A percentile compares a stretch with the other conserved stretches of the same genome.
Evolutionary conservation across 2,113 vertebrate species (phyloP).

Genomic region (Polyodon spathula): DNA sequence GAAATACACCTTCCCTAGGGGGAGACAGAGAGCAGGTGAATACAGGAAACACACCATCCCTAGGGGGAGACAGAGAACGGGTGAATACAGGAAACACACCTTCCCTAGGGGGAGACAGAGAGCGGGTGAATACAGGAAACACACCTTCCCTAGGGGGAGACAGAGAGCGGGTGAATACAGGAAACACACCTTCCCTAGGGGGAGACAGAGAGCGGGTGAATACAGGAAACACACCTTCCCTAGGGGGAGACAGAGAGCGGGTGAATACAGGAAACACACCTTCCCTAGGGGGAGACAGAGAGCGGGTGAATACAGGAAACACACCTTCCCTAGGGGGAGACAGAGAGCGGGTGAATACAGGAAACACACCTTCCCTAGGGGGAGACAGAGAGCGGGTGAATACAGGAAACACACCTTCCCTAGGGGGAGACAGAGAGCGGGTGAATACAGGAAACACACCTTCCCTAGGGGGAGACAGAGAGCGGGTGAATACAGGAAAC

Average conservation of each 20-base stretch:
- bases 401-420: conserved; percentile 74
- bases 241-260: conserved; percentile 27
- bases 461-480: conserved; percentile 45
- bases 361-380: conserved; percentile 73
- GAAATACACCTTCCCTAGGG: conserved; percentile 73
- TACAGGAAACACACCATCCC: conserved; percentile 74
- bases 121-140: conserved; percentile 51
- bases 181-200: conserved; percentile 73
- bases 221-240: conserved; percentile 74
- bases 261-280: conserved; percentile 65
- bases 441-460: conserved; percentile 65
- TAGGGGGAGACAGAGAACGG: conserved; percentile 27
- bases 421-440: conserved; percentile 27
- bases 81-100: conserved; percentile 65
- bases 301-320: conserved; percentile 51
- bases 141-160: conserved; percentile 61
- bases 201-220: conserved; percentile 1
- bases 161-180: conserved; percentile 26
- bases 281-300: conserved; percentile 45
- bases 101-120: conserved; percentile 45
- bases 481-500: conserved; percentile 51
- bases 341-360: conserved; percentile 26
- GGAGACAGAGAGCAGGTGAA: conserved; percentile 1
- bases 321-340: conserved; percentile 61
- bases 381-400: conserved; percentile 1